Evolutionary conservation across 2,113 vertebrate species (phyloP), one percentile per base, ranked within the genome.

Genomic region (Astur gentilis): DNA sequence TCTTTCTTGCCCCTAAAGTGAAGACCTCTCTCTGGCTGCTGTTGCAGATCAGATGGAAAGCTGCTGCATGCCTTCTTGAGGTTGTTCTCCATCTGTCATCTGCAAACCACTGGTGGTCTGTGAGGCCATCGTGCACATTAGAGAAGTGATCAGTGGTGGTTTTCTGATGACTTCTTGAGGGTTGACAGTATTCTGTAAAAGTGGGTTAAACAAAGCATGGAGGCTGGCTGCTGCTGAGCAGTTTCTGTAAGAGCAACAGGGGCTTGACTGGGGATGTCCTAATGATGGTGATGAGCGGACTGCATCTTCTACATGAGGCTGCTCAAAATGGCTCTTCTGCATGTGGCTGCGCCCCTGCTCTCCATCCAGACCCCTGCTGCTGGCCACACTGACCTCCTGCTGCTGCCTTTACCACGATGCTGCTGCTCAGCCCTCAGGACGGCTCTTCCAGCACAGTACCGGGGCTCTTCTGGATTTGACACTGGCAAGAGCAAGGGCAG

Each of bases 61-160:
- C n/a, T 36, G 21, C 36, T 16, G 13, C 42, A 5, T 47, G 15
- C 32, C 34, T 38, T 32, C 73, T 23, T 19, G 69, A 69, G 23
- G 23, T 38, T 21, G 42, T 52, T 64, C 47, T 64, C 42, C 54
- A 29, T 5, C 34, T 38, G 38, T 29, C 7, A 32, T 34, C 29
- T 58, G 42, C 32, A 50, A 44, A 40, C 31, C 49, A 7, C 11
- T 11, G 23, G 25, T 38, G 45, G 19, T 32, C 62, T 76, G 69
- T 5, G 16, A 69, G 20, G 27, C 61, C 6, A 3, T 26, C 0
- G 1, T 13, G 23, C 42, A 10, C 0, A 0, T 40, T 32, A 22
- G 22, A 10, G 32, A 50, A 72, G 23, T 19, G 11, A 44, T 49
- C 47, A 8, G 40, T 5, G 15, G 23, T 64, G 49, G 10, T 31